These are phyloP conservation scores for Carassius carassius DNA, from an alignment of 2,113 vertebrate species.

Conservation along the genomic window DNA sequence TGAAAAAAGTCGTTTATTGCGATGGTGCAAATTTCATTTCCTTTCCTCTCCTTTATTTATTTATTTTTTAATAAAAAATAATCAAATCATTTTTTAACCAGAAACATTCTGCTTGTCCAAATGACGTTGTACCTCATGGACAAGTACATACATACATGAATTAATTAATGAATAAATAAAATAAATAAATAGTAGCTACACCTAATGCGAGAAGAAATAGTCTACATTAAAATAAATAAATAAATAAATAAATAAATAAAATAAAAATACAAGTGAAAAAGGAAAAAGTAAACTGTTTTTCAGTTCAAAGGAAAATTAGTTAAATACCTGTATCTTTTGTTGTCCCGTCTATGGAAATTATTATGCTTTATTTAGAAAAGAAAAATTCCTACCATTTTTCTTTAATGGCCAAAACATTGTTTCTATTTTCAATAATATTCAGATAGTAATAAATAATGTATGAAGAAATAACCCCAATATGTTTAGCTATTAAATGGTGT, in stretches of 20 bases:
- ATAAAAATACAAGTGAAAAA: not conserved
- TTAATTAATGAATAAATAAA: no score
- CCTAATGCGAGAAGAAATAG: not conserved
- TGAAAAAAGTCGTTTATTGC: not conserved
- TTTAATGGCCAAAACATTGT: not conserved
- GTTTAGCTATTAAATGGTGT: not conserved
- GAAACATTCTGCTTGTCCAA: not conserved
- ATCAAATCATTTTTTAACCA: no score
- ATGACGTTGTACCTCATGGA: not conserved
- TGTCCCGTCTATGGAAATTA: not conserved
- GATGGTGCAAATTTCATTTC: not conserved
- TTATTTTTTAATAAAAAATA: not conserved
- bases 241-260: not conserved
- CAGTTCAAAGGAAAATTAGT: not conserved
- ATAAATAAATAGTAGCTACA: not conserved
- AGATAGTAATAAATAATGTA: not conserved
- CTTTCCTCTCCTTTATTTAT: no score
- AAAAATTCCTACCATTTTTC: not conserved
- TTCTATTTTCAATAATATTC: not conserved
- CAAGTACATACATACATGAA: no score
- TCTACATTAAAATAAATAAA: not conserved
- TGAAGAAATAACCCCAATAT: not conserved
- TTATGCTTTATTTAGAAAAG: no score
- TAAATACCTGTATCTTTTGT: not conserved
- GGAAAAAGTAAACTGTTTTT: not conserved